Evolutionary conservation across 2,888 invertebrate species (phyloP), one percentile per base, ranked within the genome.

Genomic region (Entomobrya multifasciata): DNA sequence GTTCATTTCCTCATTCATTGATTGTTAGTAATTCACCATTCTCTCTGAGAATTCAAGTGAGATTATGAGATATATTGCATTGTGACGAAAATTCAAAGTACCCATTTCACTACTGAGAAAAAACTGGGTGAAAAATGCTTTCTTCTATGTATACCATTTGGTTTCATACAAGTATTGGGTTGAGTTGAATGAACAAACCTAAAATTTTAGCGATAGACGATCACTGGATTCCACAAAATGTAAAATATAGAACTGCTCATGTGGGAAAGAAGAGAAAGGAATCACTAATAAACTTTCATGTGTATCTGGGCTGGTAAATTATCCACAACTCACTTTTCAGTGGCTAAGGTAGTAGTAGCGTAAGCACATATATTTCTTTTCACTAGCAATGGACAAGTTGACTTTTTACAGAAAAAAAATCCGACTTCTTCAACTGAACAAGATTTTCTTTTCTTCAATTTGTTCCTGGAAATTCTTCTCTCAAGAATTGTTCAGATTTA

Each of bases 1-100:
- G 81, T 52, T 70, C 81, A 81, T 81, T 81, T 81, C 81, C 81
- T 70, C 55, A 70, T 22, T 67, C 80, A 55, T 52, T 60, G 77
- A 74, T 74, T 74, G 72, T 74, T 74, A 52, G 72, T 49, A 74
- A 52, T 74, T 74, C 72, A 49, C 49, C 30, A 74, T 74, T 74
- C 72, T 52, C 72, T 74, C 49, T 52, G 52, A n/a, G 72, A 74
- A 52, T 13, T 74, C 27, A 52, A 52, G 72, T 67, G 67, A 67
- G 67, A 67, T 22, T 4, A 36, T 36, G 49, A 25, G 44, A 67
- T 44, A 67, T 67, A 67, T 67, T 67, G 44, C 67, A 67, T 67
- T 67, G 67, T 67, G 67, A 67, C 67, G 25, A 67, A 67, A 67
- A 41, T 67, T n/a, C 67, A 20, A 67, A 67, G 44, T 47, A 67